These are phyloP conservation scores for Fragum whitleyi DNA, from an alignment of 2,888 invertebrate species.

Conservation along the genomic window DNA sequence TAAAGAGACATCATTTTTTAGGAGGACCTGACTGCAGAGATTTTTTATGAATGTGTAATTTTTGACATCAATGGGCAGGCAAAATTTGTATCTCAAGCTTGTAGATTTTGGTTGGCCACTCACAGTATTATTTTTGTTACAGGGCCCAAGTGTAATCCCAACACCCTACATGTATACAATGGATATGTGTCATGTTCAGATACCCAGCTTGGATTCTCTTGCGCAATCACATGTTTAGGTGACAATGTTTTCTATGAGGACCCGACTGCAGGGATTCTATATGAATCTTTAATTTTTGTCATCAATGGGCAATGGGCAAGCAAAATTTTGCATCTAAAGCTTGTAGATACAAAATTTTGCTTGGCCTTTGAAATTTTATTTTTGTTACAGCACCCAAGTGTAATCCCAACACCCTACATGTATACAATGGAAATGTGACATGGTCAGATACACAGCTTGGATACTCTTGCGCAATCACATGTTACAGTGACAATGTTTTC, in stretches of 20 bases:
- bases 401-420: slow-evolving; percentile 53
- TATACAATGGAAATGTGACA: slow-evolving; percentile 51
- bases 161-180: slow-evolving; percentile 59
- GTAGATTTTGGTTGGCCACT: no score
- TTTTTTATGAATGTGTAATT: slow-evolving; percentile 9
- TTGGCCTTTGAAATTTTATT: no score
- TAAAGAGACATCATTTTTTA: slow-evolving; percentile 62
- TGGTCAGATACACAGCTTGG: slow-evolving; percentile 47
- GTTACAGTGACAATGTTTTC: slow-evolving; percentile 65
- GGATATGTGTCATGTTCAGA: slow-evolving; percentile 53
- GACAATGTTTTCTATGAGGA: slow-evolving; percentile 69
- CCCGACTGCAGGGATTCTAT: slow-evolving; percentile 31
- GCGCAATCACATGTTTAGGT: slow-evolving; percentile 63
- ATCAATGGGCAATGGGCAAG: no score
- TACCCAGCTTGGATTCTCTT: slow-evolving; percentile 33
- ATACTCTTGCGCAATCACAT: slow-evolving; percentile 61
- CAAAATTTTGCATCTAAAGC: no score
- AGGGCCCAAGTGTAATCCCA: slow-evolving; percentile 65
- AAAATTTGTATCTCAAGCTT: no score
- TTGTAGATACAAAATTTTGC: no score
- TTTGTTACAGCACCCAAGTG: slow-evolving; percentile 69
- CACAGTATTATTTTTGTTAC: no score
- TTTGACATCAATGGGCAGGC: no score
- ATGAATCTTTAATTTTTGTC: background rate
- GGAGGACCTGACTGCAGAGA: slow-evolving; percentile 52